Base-by-base conservation (phyloP, 2,113 vertebrate genomes). In the Esox niger region DNA sequence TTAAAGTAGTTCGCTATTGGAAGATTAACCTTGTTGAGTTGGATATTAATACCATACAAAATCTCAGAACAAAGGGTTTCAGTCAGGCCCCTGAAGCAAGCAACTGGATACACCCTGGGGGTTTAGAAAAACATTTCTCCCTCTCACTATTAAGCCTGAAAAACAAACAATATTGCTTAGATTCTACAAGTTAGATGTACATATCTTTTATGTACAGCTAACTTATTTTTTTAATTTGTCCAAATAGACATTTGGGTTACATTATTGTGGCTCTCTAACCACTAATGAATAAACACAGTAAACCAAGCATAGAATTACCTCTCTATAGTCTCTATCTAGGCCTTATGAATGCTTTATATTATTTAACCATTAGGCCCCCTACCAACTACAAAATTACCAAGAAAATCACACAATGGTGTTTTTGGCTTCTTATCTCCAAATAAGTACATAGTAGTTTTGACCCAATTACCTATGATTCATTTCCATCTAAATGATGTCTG, bases 391-490 rank as follows among this genome's bases (percentile, higher is more conserved):
- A 15, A 54, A 35, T 59, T 35, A 31, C 30, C 31, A 52, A 43
- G 43, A 64, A 54, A 30, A 26, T 43, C n/a, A 21, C n/a, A 21
- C 23, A 62, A 33, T 25, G 68, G 25, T 64, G 73, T 61, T 70
- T 74, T 46, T 32, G 33, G 62, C 65, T 74, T 56, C 38, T 55
- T 60, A 70, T 82, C 78, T 29, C 74, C 77, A 84, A 82, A 84
- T 81, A 74, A 47, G 4, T 38, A 1, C 15, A 38, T 13, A 38
- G 10, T 15, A 47, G 69, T 77, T 74, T 49, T 82, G 79, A 79
- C 71, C 85, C 84, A 80, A 64, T 83, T 87, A 82, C 65, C 64
- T 55, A 33, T 88, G 89, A 91, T 85, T 79, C 71, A 87, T 90
- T 80, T 81, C 64, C 54, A 62, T 70, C 76, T 61, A 85, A 91